Conservation (phyloP, 64 coral and sea anemone genomes). For the Montipora cactus region DNA sequence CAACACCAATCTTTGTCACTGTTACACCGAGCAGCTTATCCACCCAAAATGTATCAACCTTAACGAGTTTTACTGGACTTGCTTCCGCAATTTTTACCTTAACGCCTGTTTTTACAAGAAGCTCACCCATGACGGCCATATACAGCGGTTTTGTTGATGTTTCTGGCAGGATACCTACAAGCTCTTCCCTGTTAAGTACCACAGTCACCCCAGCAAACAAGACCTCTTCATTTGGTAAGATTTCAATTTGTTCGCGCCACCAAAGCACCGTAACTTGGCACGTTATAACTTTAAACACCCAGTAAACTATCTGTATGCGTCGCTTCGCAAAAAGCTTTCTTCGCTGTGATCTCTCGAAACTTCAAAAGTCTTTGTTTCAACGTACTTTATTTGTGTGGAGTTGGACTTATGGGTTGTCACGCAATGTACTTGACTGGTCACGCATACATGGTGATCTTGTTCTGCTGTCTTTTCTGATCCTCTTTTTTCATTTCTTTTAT, state of each 20-base stretch:
- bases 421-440: not conserved
- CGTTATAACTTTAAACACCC: not conserved
- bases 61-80: not conserved
- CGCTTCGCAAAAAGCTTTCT: not conserved
- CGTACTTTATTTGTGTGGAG: not conserved
- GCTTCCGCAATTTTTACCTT: not conserved
- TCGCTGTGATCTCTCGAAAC: not conserved
- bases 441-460: not conserved
- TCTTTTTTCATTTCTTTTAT: not conserved
- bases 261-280: not conserved
- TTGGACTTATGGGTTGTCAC: not conserved
- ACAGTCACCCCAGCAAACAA: conserved; percentile 21
- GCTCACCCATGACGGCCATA: not conserved
- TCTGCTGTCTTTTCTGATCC: not conserved
- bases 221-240: conserved; percentile 18
- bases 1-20: not conserved
- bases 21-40: not conserved
- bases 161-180: not conserved
- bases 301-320: not conserved
- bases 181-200: not conserved
- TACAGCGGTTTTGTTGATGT: not conserved
- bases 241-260: conserved; percentile 10
- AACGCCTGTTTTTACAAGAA: not conserved
- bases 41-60: not conserved
- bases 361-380: not conserved